A percentile compares a stretch with the other conserved stretches of the same genome.
phyloP scores from a whole-genome alignment of 2,797 vertebrate genomes.

The Trachops cirrhosus region DNA sequence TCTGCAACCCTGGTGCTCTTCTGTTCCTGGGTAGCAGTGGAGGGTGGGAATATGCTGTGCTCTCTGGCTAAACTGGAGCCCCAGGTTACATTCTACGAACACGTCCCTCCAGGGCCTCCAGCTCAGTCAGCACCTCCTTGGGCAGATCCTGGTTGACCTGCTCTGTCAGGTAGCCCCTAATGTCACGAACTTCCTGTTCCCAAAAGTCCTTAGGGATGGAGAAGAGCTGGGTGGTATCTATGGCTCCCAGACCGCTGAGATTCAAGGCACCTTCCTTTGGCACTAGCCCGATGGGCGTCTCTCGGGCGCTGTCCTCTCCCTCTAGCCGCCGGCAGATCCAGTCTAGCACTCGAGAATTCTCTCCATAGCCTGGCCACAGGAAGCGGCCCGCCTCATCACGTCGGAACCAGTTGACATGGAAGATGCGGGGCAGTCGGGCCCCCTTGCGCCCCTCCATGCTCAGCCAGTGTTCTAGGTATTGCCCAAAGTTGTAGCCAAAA shows the following conservation, averaged over 20 bases:
- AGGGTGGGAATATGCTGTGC: background rate
- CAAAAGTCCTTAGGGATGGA: slow-evolving; percentile 90
- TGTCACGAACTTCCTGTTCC: slow-evolving; percentile 89
- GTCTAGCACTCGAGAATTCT: slow-evolving; percentile 92
- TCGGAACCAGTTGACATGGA: slow-evolving; percentile 97
- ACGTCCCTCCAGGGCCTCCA: slow-evolving; percentile 87
- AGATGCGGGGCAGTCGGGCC: slow-evolving; percentile 90
- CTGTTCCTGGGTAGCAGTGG: background rate
- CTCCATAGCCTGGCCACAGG: slow-evolving; percentile 96
- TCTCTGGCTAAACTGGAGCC: background rate
- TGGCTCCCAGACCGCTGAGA: slow-evolving; percentile 82
- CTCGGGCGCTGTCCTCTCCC: slow-evolving; percentile 83
- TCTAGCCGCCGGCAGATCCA: slow-evolving; percentile 93
- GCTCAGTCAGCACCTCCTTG: slow-evolving; percentile 86
- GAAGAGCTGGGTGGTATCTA: slow-evolving; percentile 82
- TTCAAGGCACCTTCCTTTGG: slow-evolving; percentile 88
- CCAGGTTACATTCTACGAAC: slow-evolving; percentile 82
- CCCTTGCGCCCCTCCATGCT: slow-evolving; percentile 88
- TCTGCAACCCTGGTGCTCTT: background rate
- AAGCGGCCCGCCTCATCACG: slow-evolving; percentile 86
- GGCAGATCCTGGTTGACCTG: slow-evolving; percentile 92
- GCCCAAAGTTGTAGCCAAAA: slow-evolving; percentile 96
- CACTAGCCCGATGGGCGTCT: slow-evolving; percentile 88
- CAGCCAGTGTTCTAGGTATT: slow-evolving; percentile 93
- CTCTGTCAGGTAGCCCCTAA: slow-evolving; percentile 89